These are phyloP conservation scores for Brachyopa scutellaris DNA, from an alignment of 2,888 invertebrate species.

Conservation along the genomic window DNA sequence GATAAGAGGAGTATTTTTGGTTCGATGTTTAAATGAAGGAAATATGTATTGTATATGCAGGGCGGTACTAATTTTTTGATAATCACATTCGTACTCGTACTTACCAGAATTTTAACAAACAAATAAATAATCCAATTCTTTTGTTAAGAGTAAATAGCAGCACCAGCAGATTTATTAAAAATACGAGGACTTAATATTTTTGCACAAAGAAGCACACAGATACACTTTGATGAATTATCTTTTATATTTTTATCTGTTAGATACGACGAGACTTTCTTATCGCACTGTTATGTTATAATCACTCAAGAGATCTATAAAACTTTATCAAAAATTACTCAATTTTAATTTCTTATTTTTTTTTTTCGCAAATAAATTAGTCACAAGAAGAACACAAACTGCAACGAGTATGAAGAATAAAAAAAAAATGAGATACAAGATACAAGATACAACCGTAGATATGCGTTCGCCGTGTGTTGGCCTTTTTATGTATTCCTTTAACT, in stretches of 20 bases:
- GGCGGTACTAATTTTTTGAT: background rate
- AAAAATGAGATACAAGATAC: conserved; percentile 4
- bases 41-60: too few species aligned
- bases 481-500: conserved; percentile 15
- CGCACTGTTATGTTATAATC: conserved; percentile 39
- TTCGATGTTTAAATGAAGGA: too few species aligned
- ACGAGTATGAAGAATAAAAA: conserved; percentile 14
- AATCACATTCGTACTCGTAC: background rate
- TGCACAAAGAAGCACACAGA: conserved; percentile 4
- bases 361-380: conserved; percentile 46
- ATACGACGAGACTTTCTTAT: conserved; percentile 27
- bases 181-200: background rate
- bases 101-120: conserved; percentile 7
- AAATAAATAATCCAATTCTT: conserved; percentile 15
- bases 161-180: background rate
- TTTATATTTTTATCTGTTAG: background rate
- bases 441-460: conserved; percentile 38
- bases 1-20: conserved; percentile 32
- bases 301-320: conserved; percentile 21
- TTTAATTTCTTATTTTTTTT: too few species aligned
- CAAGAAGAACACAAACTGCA: conserved; percentile 24
- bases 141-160: conserved; percentile 3
- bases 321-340: conserved; percentile 26
- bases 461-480: conserved; percentile 45
- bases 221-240: background rate